Conservation (phyloP, 2,797 vertebrate genomes). For the Hipposideros larvatus region DNA sequence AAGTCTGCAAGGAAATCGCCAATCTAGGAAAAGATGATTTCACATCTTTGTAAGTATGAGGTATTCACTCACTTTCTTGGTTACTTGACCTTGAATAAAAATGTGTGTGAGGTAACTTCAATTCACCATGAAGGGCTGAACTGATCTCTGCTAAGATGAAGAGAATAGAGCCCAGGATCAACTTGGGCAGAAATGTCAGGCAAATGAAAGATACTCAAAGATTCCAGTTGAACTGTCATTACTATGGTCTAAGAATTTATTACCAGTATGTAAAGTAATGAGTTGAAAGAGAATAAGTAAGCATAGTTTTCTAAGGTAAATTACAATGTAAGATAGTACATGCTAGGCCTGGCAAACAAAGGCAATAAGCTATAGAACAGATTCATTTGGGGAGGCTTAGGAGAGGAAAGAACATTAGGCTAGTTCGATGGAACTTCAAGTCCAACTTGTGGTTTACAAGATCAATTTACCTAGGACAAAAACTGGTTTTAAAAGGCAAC, state of each 20-base stretch:
- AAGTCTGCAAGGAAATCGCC: constrained; percentile 89
- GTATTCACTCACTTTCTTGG: neutral
- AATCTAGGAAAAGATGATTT: constrained; percentile 88
- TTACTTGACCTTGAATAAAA: neutral
- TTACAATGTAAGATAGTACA: neutral
- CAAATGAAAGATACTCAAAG: neutral
- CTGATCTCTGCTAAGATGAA: neutral
- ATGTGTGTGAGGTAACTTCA: neutral
- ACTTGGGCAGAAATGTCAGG: neutral
- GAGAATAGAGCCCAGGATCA: neutral
- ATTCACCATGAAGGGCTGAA: neutral
- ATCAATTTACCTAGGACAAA: neutral
- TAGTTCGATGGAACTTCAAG: neutral
- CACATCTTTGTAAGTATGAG: constrained; percentile 88
- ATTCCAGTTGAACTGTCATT: neutral
- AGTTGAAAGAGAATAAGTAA: neutral
- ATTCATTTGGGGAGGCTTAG: neutral
- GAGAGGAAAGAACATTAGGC: neutral
- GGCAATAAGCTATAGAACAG: neutral
- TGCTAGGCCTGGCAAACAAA: neutral
- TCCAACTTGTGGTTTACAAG: neutral
- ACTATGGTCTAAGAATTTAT: neutral
- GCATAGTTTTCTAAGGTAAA: neutral
- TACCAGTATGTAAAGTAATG: neutral
- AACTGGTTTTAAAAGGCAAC: neutral